phyloP scores from a whole-genome alignment of 2,797 vertebrate genomes.

The Sebastes flavidus region DNA sequence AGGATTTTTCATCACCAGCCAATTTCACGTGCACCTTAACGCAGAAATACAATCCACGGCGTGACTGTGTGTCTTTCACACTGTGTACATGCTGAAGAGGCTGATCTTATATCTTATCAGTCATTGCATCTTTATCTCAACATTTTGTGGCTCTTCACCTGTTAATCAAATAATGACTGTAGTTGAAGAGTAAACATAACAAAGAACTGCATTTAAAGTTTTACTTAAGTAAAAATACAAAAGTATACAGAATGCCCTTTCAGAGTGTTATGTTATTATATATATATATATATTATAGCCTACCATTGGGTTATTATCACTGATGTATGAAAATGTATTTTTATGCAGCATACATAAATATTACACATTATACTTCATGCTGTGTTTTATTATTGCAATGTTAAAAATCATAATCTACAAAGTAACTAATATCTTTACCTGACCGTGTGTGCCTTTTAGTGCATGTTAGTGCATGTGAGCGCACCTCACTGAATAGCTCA shows the following conservation, averaged over 20 bases:
- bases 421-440: not conserved
- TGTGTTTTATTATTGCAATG: no score
- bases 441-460: no score
- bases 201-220: not conserved
- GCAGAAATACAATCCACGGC: conserved; percentile 6
- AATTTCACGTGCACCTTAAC: conserved; percentile 40
- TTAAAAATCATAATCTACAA: not conserved
- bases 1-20: conserved; percentile 48
- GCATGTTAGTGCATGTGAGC: no score
- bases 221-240: not conserved
- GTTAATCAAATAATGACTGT: not conserved
- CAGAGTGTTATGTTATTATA: not conserved
- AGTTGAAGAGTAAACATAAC: not conserved
- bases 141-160: not conserved
- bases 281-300: not conserved
- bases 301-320: not conserved
- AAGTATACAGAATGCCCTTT: not conserved
- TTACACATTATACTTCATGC: no score
- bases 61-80: conserved; percentile 4
- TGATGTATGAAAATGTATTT: not conserved
- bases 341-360: not conserved
- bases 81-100: not conserved
- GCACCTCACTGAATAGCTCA: no score
- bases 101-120: not conserved
- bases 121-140: not conserved